Percentiles rank a stretch among this genome's conserved stretches.
Evolutionary conservation across 1,140 invertebrate genomes (phyloP).

Genomic region (Whitmania pigra): DNA sequence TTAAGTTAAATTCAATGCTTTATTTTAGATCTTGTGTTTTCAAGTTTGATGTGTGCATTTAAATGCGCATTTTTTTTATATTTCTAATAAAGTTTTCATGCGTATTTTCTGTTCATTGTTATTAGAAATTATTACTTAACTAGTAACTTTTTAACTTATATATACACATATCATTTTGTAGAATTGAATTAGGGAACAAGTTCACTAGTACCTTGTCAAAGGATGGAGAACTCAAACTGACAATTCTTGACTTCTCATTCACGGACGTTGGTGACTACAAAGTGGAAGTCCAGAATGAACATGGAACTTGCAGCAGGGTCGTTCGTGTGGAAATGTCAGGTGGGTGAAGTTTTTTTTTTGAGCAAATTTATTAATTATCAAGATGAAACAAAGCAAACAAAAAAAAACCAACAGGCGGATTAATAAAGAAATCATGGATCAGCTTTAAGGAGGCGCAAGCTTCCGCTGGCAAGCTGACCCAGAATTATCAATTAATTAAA

Average conservation of each 20-base stretch:
- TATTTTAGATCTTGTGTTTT: background rate
- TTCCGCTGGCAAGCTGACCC: too few relatives aligned
- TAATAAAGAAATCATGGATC: too few relatives aligned
- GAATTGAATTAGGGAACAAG: conserved; percentile 20
- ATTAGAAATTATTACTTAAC: too few relatives aligned
- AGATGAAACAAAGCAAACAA: too few relatives aligned
- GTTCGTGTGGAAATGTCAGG: conserved; percentile 69
- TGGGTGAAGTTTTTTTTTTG: conserved; percentile 24
- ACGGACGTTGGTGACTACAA: conserved; percentile 84
- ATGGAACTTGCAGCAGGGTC: conserved; percentile 67
- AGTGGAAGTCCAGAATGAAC: conserved; percentile 78
- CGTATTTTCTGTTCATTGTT: too few relatives aligned
- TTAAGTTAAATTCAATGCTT: background rate
- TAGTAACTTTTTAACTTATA: too few relatives aligned
- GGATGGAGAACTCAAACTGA: conserved; percentile 40
- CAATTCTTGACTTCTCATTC: conserved; percentile 31
- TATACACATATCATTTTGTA: background rate
- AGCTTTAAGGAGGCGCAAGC: too few relatives aligned
- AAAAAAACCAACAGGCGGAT: too few relatives aligned
- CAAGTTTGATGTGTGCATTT: background rate
- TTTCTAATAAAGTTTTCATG: background rate
- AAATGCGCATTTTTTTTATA: background rate
- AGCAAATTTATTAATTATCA: too few relatives aligned
- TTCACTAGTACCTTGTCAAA: conserved; percentile 17
- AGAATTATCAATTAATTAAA: too few relatives aligned